These are phyloP conservation scores for Parazoanthus atlanticus DNA, from an alignment of 92 coral and sea anemone genomes.

Conservation along the genomic window DNA sequence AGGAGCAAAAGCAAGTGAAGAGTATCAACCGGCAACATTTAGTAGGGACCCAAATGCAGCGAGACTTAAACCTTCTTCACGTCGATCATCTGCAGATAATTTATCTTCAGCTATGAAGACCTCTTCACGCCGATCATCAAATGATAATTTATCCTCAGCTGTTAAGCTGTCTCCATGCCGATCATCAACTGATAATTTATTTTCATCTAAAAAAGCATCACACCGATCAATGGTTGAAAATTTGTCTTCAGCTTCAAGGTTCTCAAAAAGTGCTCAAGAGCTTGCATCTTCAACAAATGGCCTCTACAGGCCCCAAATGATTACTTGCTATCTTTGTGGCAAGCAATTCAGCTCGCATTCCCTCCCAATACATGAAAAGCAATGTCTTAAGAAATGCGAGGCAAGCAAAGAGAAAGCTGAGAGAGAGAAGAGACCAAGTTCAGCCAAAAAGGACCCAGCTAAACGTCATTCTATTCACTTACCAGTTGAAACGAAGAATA, in stretches of 20 bases:
- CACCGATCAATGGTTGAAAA: slow-evolving; percentile 33
- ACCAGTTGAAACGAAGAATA: slow-evolving; percentile 65
- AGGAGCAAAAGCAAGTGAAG: slow-evolving; percentile 35
- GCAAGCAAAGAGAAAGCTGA: slow-evolving; percentile 58
- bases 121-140: slow-evolving; percentile 23
- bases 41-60: not conserved
- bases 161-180: not conserved
- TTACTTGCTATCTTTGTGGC: slow-evolving; percentile 94
- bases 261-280: slow-evolving; percentile 48
- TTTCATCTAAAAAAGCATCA: slow-evolving; percentile 11
- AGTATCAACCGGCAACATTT: slow-evolving; percentile 24
- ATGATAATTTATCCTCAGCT: slow-evolving; percentile 9
- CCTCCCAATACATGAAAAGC: slow-evolving; percentile 90
- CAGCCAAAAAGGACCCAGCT: slow-evolving; percentile 16
- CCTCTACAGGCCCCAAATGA: slow-evolving; percentile 65
- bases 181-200: slow-evolving; percentile 29
- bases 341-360: slow-evolving; percentile 88
- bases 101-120: not conserved
- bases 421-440: slow-evolving; percentile 48
- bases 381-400: slow-evolving; percentile 90
- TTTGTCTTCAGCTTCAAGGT: slow-evolving; percentile 43
- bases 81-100: slow-evolving; percentile 42
- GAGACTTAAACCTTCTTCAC: slow-evolving; percentile 29
- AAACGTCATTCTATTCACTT: slow-evolving; percentile 67
- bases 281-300: slow-evolving; percentile 44